phyloP scores from a whole-genome alignment of 2,888 invertebrate genomes.

The Drosophila ustulata region DNA sequence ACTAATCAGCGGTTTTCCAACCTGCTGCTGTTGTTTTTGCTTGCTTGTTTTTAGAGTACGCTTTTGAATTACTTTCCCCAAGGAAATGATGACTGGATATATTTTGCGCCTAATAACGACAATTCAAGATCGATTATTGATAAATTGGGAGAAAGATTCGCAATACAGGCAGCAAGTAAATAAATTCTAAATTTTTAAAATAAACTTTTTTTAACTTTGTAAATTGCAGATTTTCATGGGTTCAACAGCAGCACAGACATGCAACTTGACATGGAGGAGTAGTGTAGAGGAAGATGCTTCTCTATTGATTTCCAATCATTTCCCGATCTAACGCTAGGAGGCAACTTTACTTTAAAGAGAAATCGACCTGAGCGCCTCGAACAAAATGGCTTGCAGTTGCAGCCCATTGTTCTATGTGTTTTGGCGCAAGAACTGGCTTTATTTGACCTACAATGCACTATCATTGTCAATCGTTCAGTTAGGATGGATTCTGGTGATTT shows the following conservation, averaged over 20 bases:
- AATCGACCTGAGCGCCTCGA: neutral
- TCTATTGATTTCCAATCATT: constrained; percentile 70
- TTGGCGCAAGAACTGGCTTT: constrained; percentile 76
- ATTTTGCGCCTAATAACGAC: constrained; percentile 69
- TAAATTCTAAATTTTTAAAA: neutral
- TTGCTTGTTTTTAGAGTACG: constrained; percentile 47
- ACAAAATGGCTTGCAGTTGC: constrained; percentile 47
- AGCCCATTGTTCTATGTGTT: constrained; percentile 68
- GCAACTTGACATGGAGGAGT: constrained; percentile 71
- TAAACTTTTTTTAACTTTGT: neutral
- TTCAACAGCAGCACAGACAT: constrained; percentile 65
- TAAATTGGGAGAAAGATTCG: constrained; percentile 65
- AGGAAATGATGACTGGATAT: constrained; percentile 69
- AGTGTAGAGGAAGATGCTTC: constrained; percentile 75
- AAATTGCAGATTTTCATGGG: constrained; percentile 51
- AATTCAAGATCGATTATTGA: constrained; percentile 72
- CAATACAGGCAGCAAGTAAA: constrained; percentile 69
- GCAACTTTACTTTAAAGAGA: constrained; percentile 34
- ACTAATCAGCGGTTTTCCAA: neutral
- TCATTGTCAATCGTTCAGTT: constrained; percentile 52
- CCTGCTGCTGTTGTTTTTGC: neutral
- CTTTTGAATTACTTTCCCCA: constrained; percentile 72
- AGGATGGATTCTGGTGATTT: constrained; percentile 53
- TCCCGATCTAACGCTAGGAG: constrained; percentile 30
- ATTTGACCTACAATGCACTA: constrained; percentile 64